phyloP scores from a whole-genome alignment of 2,888 invertebrate genomes.

The Oscheius sp. region DNA sequence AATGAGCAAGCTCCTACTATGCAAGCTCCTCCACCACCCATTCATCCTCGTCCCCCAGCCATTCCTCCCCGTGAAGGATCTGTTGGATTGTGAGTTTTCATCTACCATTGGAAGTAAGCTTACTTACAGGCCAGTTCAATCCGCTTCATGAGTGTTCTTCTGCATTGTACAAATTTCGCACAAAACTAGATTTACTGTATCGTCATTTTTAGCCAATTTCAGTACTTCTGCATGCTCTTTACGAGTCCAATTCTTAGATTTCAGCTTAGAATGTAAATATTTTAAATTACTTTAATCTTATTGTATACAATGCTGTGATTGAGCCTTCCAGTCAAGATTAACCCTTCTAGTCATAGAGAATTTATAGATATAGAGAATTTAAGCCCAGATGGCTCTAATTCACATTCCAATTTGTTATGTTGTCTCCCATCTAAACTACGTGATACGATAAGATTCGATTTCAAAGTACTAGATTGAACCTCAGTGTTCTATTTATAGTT shows the following conservation, averaged over 20 bases:
- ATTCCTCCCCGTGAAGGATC: conserved; percentile 30
- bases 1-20: conserved; percentile 15
- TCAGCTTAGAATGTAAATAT: background rate
- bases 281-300: background rate
- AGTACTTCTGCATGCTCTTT: background rate
- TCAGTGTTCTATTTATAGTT: too few species aligned
- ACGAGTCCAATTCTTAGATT: background rate
- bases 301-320: background rate
- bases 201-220: background rate
- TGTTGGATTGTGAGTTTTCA: conserved; percentile 21
- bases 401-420: conserved; percentile 3
- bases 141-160: background rate
- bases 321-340: background rate
- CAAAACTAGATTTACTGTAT: too few species aligned
- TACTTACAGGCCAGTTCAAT: conserved; percentile 14
- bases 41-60: conserved; percentile 16
- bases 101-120: background rate
- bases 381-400: conserved; percentile 5
- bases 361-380: background rate
- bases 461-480: too few species aligned
- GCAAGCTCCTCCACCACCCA: conserved; percentile 24
- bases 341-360: background rate
- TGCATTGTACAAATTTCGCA: background rate
- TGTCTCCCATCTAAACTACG: background rate
- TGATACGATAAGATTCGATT: too few species aligned